Evolutionary conservation across 1,140 invertebrate genomes (phyloP).

Genomic region (Protaetia brevitarsis): DNA sequence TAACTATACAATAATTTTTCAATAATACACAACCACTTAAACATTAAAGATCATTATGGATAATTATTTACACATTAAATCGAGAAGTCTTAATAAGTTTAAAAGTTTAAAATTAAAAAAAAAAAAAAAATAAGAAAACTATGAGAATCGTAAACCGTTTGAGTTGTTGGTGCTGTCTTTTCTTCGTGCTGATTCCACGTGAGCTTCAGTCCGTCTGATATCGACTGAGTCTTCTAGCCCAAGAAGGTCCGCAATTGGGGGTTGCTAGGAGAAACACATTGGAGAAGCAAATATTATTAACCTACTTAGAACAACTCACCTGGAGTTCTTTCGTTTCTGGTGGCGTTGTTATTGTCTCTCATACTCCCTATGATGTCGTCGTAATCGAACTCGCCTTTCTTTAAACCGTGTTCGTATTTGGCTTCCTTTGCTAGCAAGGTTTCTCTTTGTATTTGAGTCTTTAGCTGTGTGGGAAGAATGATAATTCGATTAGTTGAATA

Average conservation of each 20-base stretch:
- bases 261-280: conserved; percentile 33
- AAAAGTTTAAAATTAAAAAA: neutral
- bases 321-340: conserved; percentile 32
- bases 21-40: too few species aligned
- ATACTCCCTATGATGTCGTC: conserved; percentile 54
- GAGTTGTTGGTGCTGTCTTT: conserved; percentile 47
- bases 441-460: conserved; percentile 81
- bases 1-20: too few species aligned
- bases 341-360: conserved; percentile 47
- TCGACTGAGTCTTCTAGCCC: conserved; percentile 66
- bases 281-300: neutral
- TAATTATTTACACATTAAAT: conserved; percentile 3
- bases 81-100: too few species aligned
- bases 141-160: conserved; percentile 54
- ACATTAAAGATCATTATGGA: neutral
- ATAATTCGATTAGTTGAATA: too few species aligned
- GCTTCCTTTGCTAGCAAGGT: conserved; percentile 83
- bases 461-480: too few species aligned
- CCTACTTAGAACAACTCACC: conserved; percentile 26
- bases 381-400: conserved; percentile 62
- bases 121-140: too few species aligned
- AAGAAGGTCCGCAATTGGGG: conserved; percentile 58
- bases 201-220: conserved; percentile 70
- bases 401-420: conserved; percentile 75
- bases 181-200: conserved; percentile 61